These are phyloP conservation scores for Pachyseris speciosa DNA, from an alignment of 64 coral and sea anemone species.

Conservation along the genomic window DNA sequence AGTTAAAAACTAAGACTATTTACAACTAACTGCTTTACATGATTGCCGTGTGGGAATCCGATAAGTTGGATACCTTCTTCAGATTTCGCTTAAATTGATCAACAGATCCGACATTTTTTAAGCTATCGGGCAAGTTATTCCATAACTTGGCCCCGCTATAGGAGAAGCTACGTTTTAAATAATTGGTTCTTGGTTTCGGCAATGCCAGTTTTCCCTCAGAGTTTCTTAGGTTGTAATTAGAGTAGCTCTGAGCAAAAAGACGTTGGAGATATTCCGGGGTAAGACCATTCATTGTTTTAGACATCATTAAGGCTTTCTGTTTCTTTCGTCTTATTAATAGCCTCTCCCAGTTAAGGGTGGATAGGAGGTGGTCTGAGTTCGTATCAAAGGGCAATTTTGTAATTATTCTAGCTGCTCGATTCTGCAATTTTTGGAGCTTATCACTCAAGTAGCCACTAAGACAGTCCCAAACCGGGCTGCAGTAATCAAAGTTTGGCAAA, in stretches of 20 bases:
- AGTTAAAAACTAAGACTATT: too few relatives aligned
- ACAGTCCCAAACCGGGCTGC: too few relatives aligned
- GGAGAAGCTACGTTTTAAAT: slow-evolving; percentile 31
- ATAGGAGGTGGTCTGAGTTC: background rate
- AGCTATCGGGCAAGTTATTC: background rate
- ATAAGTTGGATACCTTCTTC: background rate
- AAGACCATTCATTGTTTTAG: slow-evolving; percentile 15
- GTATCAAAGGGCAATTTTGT: background rate
- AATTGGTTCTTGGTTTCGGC: background rate
- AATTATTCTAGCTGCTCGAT: background rate
- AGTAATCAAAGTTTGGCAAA: too few relatives aligned
- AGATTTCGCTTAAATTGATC: background rate
- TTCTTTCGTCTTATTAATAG: background rate
- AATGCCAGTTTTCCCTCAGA: slow-evolving; percentile 5
- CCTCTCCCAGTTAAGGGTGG: background rate
- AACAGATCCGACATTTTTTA: background rate
- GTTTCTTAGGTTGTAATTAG: slow-evolving; percentile 30
- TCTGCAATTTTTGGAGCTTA: slow-evolving; percentile 28
- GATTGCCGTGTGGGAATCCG: background rate
- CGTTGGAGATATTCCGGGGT: background rate
- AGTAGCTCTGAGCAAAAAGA: background rate
- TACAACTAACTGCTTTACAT: too few relatives aligned
- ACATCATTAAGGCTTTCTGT: slow-evolving; percentile 28
- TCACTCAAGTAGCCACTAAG: too few relatives aligned
- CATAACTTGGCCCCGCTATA: slow-evolving; percentile 7